These are phyloP conservation scores for Apocheima hispidaria DNA, from an alignment of 2,888 invertebrate genomes.

Conservation along the genomic window DNA sequence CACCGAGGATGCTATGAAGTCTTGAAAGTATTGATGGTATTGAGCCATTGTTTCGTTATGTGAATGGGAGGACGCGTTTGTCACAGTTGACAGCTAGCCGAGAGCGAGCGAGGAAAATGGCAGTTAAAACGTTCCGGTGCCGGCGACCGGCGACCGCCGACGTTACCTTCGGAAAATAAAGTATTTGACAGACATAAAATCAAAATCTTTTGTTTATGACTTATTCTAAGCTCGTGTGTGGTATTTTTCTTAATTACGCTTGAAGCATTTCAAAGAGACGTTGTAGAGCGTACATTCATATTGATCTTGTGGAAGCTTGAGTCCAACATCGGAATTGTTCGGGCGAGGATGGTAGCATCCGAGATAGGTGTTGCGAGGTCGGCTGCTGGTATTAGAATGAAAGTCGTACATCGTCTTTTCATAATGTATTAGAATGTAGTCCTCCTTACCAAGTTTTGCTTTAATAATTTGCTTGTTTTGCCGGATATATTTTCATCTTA, in stretches of 20 bases:
- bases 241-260: background rate
- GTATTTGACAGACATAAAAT: constrained; percentile 2
- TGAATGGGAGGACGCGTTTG: constrained; percentile 5
- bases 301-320: background rate
- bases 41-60: constrained; percentile 10
- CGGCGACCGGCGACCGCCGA: too few relatives aligned
- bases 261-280: background rate
- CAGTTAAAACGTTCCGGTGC: background rate
- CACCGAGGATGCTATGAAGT: constrained; percentile 12
- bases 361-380: too few relatives aligned
- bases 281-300: background rate
- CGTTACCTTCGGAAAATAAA: background rate
- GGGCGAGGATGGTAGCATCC: too few relatives aligned
- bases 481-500: background rate
- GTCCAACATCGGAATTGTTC: too few relatives aligned
- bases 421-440: too few relatives aligned
- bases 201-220: constrained; percentile 4
- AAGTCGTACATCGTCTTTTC: too few relatives aligned
- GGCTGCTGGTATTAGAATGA: too few relatives aligned
- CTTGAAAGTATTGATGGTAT: background rate
- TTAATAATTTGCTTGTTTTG: too few relatives aligned
- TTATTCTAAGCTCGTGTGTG: background rate
- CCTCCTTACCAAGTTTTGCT: too few relatives aligned
- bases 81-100: background rate
- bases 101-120: constrained; percentile 6